Conservation (phyloP, 1,140 invertebrate species). For the Magallana angulata region DNA sequence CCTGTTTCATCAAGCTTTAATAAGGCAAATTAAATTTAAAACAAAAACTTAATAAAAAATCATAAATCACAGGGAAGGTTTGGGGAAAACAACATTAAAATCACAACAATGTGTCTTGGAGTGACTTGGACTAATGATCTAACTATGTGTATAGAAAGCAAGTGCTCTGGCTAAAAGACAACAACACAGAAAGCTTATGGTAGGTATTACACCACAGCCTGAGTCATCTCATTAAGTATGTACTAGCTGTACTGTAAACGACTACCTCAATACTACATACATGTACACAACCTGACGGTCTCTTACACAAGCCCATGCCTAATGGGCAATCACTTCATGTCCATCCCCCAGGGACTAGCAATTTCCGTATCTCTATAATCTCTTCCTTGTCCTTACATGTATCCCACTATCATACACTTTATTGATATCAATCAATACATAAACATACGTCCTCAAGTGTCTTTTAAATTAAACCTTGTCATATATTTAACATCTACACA, state of each 20-base stretch:
- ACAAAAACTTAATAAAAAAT: no score
- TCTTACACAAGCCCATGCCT: slow-evolving; percentile 5
- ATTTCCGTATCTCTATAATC: background rate
- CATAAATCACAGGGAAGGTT: no score
- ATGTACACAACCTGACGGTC: background rate
- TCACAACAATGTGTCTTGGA: no score
- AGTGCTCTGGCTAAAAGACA: no score
- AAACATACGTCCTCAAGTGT: no score
- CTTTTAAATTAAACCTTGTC: background rate
- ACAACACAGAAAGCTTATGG: background rate
- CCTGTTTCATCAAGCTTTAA: no score
- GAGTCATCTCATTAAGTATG: background rate
- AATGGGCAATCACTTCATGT: background rate
- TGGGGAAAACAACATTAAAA: no score
- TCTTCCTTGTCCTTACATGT: no score
- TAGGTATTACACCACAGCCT: background rate
- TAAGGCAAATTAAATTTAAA: no score
- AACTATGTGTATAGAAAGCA: no score
- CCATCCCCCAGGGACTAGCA: background rate
- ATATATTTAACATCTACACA: background rate
- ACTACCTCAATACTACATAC: background rate
- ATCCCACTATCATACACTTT: background rate
- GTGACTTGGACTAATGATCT: no score
- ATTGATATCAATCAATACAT: background rate
- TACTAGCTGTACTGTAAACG: background rate